A percentile compares a stretch with the other conserved stretches of the same genome.
Conservation (phyloP, 1,140 invertebrate species). For the Apis cerana region DNA sequence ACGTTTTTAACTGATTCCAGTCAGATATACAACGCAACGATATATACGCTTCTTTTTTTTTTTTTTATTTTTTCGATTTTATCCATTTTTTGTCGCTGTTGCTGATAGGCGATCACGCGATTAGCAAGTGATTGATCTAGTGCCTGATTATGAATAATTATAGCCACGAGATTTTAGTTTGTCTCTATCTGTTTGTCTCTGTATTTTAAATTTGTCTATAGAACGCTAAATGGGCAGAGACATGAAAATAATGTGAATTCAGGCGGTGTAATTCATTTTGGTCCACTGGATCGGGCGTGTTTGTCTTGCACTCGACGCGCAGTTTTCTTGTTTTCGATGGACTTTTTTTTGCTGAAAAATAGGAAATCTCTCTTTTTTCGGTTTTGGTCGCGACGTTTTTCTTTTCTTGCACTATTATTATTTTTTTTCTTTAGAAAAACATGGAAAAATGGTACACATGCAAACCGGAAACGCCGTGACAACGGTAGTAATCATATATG, state of each 20-base stretch:
- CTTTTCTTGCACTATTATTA: neutral
- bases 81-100: neutral
- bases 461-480: conserved; percentile 32
- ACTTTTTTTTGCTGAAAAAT: conserved; percentile 35
- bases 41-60: neutral
- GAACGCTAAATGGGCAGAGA: conserved; percentile 9
- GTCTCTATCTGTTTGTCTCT: no score
- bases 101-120: neutral
- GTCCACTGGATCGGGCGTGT: conserved; percentile 53
- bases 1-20: neutral
- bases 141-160: conserved; percentile 13
- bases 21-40: neutral
- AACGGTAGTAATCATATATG: conserved; percentile 43
- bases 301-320: conserved; percentile 22
- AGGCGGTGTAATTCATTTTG: conserved; percentile 43
- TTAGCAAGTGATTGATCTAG: conserved; percentile 10
- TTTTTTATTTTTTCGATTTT: neutral
- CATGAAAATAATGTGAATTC: conserved; percentile 8
- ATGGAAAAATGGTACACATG: neutral
- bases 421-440: neutral
- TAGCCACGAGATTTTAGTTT: conserved; percentile 25
- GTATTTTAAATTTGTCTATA: conserved; percentile 7
- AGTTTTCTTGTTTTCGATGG: conserved; percentile 1
- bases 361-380: conserved; percentile 16
- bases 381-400: neutral